Evolutionary conservation across 64 coral and sea anemone genomes (phyloP).

Genomic region (Hydrozoanthus tunicans): DNA sequence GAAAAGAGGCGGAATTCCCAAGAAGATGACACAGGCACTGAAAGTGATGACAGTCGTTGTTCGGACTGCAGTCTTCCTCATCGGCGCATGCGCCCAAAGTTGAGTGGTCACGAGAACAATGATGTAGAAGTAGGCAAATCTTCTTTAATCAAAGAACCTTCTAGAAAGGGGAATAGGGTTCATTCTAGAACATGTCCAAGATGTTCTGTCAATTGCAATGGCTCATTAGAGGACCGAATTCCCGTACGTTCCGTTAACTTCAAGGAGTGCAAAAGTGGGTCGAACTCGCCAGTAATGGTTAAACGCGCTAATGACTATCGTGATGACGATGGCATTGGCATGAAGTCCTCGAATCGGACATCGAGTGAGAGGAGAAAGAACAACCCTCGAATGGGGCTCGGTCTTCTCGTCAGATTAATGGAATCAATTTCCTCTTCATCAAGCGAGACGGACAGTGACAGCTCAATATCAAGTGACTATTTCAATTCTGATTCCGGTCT

Average conservation of each 20-base stretch:
- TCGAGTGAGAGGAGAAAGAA: background rate
- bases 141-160: background rate
- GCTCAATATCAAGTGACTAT: conserved; percentile 75
- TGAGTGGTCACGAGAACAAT: background rate
- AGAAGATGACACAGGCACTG: background rate
- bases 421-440: conserved; percentile 69
- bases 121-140: background rate
- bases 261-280: background rate
- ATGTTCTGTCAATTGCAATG: background rate
- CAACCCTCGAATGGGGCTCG: conserved; percentile 18
- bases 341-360: background rate
- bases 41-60: background rate
- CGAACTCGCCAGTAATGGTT: background rate
- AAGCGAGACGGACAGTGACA: conserved; percentile 78
- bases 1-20: conserved; percentile 23
- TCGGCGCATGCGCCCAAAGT: background rate
- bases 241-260: background rate
- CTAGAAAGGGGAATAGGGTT: background rate
- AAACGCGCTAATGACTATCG: conserved; percentile 2
- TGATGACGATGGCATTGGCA: background rate
- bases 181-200: background rate
- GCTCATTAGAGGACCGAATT: background rate
- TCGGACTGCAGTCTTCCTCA: background rate
- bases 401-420: conserved; percentile 66
- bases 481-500: conserved; percentile 66